phyloP scores from a whole-genome alignment of 2,888 invertebrate genomes.

The Dorcus parallelipipedus region DNA sequence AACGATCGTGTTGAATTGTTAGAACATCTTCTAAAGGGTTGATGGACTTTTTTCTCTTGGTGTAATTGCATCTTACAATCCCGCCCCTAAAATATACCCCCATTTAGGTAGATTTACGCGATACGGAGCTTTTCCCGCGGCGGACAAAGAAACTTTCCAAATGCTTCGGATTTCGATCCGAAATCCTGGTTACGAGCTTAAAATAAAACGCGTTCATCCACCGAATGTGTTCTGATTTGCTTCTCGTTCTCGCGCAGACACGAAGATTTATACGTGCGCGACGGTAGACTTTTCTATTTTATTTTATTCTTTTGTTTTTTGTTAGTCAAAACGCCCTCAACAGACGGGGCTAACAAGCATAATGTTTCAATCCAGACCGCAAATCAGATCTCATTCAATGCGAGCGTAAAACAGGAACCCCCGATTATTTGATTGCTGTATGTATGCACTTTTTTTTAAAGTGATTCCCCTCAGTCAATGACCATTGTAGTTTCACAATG shows the following conservation, averaged over 20 bases:
- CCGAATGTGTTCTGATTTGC: no score
- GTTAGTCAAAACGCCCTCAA: neutral
- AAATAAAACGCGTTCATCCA: no score
- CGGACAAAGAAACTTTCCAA: no score
- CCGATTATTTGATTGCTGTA: constrained; percentile 18
- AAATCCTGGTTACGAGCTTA: neutral
- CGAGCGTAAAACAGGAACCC: constrained; percentile 3
- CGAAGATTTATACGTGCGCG: neutral
- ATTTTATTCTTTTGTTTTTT: neutral
- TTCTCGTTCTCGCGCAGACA: no score
- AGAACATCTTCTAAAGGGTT: no score
- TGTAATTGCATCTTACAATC: no score
- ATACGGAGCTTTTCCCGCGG: no score
- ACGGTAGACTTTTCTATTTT: neutral
- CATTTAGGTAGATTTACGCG: no score
- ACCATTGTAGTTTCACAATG: constrained; percentile 46
- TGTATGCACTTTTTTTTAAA: constrained; percentile 25
- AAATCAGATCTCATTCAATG: constrained; percentile 11
- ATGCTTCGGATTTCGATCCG: neutral
- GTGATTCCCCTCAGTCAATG: constrained; percentile 29
- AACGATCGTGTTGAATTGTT: no score
- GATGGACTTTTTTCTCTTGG: no score
- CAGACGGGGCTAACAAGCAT: neutral
- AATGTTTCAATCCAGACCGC: constrained; percentile 9
- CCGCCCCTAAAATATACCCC: no score